phyloP scores from a whole-genome alignment of 2,888 invertebrate species.

The Drosophila tanythrix region DNA sequence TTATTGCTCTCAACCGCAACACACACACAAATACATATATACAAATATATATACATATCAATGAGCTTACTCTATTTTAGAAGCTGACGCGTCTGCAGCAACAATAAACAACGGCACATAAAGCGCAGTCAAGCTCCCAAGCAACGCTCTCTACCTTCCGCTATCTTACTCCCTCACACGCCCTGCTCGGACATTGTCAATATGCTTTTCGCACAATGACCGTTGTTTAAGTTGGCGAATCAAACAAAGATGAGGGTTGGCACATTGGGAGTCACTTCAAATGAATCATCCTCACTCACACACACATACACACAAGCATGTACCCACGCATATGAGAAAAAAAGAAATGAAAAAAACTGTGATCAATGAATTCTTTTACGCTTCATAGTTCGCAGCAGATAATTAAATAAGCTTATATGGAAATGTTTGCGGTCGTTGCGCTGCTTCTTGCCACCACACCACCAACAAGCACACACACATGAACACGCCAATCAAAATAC shows the following conservation, averaged over 20 bases:
- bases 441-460: conserved; percentile 76
- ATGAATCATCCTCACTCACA: conserved; percentile 63
- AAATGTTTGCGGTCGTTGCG: conserved; percentile 71
- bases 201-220: conserved; percentile 49
- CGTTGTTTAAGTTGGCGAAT: conserved; percentile 60
- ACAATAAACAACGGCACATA: conserved; percentile 43
- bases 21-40: conserved; percentile 2
- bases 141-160: neutral
- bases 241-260: conserved; percentile 47
- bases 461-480: conserved; percentile 48
- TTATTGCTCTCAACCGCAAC: conserved; percentile 33
- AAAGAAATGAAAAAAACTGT: conserved; percentile 29
- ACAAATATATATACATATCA: neutral
- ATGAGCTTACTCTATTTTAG: conserved; percentile 29
- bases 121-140: conserved; percentile 28
- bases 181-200: conserved; percentile 14
- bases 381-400: conserved; percentile 43
- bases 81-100: conserved; percentile 33
- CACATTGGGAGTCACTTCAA: conserved; percentile 30
- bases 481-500: conserved; percentile 63
- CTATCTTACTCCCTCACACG: conserved; percentile 7
- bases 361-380: conserved; percentile 72
- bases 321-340: conserved; percentile 32
- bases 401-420: conserved; percentile 67
- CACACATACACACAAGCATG: conserved; percentile 5